A percentile compares a stretch with the other conserved stretches of the same genome.
Evolutionary conservation across 2,888 invertebrate genomes (phyloP).

Genomic region (Arctia plantaginis): DNA sequence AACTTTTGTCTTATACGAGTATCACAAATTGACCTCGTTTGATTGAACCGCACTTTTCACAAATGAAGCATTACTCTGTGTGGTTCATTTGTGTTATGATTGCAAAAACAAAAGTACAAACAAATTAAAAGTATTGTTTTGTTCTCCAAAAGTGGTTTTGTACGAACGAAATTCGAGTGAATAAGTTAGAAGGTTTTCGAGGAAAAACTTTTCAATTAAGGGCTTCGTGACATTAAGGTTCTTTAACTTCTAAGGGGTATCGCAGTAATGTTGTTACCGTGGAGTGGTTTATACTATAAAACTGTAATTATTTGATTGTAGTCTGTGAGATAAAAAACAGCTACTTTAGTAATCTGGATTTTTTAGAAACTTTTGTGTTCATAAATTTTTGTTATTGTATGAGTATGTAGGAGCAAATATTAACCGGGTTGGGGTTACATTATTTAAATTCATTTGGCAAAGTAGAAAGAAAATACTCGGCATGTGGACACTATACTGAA

Average conservation of each 20-base stretch:
- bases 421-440: no score
- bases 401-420: no score
- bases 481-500: no score
- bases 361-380: no score
- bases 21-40: neutral
- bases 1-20: neutral
- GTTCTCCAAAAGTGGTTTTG: conserved; percentile 6
- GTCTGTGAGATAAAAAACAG: no score
- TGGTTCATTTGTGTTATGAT: neutral
- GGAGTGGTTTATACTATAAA: no score
- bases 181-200: conserved; percentile 16
- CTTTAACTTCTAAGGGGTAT: neutral
- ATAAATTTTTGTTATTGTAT: no score
- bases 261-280: neutral
- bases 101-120: conserved; percentile 6
- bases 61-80: neutral
- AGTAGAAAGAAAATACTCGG: no score
- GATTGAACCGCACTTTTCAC: neutral
- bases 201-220: conserved; percentile 1
- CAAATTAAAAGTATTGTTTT: conserved; percentile 16
- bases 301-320: no score
- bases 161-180: conserved; percentile 14
- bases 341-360: no score
- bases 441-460: no score
- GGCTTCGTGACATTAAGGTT: neutral